Conservation (phyloP, 37 sponge, comb jelly and placozoan genomes). For the Eunapius fragilis region DNA sequence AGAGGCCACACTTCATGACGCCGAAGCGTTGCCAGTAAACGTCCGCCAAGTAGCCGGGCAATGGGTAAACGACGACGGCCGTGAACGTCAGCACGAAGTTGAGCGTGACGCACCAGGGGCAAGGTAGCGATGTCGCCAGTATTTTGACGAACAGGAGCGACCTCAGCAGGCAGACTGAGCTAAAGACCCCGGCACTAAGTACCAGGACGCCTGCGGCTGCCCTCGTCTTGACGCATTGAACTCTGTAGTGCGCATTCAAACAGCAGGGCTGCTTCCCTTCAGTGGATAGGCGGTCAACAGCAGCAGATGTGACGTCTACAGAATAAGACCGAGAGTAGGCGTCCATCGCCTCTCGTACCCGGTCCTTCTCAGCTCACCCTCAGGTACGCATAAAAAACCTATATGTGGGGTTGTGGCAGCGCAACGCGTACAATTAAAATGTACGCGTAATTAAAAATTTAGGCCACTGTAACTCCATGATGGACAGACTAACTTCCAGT, state of each 20-base stretch:
- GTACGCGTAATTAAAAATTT: too few species aligned
- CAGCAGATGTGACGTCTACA: not conserved
- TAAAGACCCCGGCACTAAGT: not conserved
- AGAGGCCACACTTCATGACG: not conserved
- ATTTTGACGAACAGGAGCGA: not conserved
- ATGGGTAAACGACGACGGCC: not conserved
- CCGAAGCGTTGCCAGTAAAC: not conserved
- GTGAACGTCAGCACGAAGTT: not conserved
- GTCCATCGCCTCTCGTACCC: too few species aligned
- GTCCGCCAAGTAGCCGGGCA: not conserved
- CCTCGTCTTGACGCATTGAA: not conserved
- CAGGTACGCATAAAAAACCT: too few species aligned
- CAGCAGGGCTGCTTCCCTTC: not conserved
- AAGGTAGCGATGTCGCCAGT: not conserved
- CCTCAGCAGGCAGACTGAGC: not conserved
- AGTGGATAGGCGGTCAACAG: not conserved
- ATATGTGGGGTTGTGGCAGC: too few species aligned
- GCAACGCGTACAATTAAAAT: too few species aligned
- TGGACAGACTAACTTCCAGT: too few species aligned
- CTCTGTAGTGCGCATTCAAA: not conserved
- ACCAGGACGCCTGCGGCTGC: not conserved
- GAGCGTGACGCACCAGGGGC: not conserved
- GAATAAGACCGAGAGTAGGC: too few species aligned
- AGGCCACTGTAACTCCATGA: too few species aligned
- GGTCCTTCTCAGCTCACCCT: too few species aligned